Percentiles rank a stretch among this genome's conserved stretches.
phyloP scores from a whole-genome alignment of 1,140 invertebrate genomes.

The Telenomus remus region DNA sequence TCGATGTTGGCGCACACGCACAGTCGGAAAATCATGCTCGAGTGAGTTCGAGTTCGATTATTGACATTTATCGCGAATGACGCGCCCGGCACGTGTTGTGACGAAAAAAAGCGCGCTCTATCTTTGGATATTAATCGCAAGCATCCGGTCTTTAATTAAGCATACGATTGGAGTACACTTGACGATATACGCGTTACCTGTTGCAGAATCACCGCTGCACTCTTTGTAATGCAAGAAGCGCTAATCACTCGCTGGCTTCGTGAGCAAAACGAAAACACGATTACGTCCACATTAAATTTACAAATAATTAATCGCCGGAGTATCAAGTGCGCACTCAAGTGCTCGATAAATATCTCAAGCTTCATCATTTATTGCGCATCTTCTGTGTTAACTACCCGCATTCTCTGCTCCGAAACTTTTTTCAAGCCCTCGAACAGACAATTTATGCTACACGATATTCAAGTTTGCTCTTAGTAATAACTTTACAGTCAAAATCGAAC shows the following conservation, averaged over 20 bases:
- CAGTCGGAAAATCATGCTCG: not conserved
- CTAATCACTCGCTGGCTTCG: constrained; percentile 15
- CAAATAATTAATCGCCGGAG: constrained; percentile 21
- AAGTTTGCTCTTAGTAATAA: constrained; percentile 15
- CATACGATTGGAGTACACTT: constrained; percentile 16
- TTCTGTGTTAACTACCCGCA: constrained; percentile 14
- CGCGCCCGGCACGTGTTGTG: constrained; percentile 9
- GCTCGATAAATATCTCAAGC: not conserved
- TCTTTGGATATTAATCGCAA: constrained; percentile 31
- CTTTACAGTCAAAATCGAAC: constrained; percentile 16
- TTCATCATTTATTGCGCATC: constrained; percentile 4
- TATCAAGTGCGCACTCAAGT: constrained; percentile 3
- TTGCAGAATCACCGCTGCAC: constrained; percentile 14
- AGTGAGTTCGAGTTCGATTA: constrained; percentile 26
- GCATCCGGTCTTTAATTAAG: constrained; percentile 50
- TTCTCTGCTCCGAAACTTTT: constrained; percentile 3
- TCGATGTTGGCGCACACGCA: not conserved
- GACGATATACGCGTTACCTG: constrained; percentile 24
- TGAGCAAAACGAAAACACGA: not conserved
- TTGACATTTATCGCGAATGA: constrained; percentile 23
- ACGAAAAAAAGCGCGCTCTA: constrained; percentile 12
- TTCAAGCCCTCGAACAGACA: constrained; percentile 5
- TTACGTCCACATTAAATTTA: constrained; percentile 19
- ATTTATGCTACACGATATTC: constrained; percentile 25
- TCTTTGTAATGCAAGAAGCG: constrained; percentile 41